Conservation (phyloP, 2,888 invertebrate species). For the Seira sanloemensis region DNA sequence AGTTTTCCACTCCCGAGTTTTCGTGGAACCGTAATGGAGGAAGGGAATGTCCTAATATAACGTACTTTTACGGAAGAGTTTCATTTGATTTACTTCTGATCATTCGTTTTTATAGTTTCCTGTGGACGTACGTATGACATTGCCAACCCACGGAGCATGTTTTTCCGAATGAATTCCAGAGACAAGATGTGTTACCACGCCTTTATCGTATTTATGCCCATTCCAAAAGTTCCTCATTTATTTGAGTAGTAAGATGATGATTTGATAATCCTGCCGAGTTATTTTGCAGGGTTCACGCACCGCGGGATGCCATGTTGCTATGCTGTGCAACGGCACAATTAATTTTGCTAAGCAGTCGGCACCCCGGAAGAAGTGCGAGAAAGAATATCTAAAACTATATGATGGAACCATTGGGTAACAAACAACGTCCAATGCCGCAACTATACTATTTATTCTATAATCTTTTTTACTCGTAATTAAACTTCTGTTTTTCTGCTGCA, state of each 20-base stretch:
- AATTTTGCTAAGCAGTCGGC: neutral
- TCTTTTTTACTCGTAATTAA: no score
- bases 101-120: neutral
- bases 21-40: no score
- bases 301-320: neutral
- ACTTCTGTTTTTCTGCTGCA: no score
- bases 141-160: neutral
- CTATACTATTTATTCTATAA: no score
- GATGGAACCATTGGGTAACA: constrained; percentile 26
- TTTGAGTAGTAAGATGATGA: no score
- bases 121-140: constrained; percentile 19
- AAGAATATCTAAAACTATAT: constrained; percentile 15
- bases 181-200: neutral
- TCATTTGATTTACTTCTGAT: no score
- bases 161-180: constrained; percentile 3
- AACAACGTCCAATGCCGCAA: no score
- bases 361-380: neutral
- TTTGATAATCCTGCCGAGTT: no score
- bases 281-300: constrained; percentile 24
- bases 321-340: constrained; percentile 25
- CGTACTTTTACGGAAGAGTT: no score
- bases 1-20: no score
- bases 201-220: constrained; percentile 27
- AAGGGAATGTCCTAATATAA: no score
- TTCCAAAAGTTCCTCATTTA: neutral